Percentiles rank a stretch among this genome's conserved stretches.
phyloP scores from a whole-genome alignment of 2,888 invertebrate genomes.

The Smittia sp. region DNA sequence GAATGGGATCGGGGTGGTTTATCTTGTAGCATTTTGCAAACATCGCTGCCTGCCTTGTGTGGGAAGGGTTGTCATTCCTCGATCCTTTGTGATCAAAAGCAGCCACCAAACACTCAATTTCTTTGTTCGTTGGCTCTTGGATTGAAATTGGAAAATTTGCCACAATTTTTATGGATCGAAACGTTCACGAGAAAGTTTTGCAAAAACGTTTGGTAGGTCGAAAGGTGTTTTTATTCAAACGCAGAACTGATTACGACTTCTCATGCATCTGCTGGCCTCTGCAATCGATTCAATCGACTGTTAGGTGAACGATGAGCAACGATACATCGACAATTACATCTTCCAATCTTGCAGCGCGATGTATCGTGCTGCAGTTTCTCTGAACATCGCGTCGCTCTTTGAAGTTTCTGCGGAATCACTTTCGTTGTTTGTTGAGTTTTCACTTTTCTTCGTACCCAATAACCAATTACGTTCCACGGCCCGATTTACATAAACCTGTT shows the following conservation, averaged over 20 bases:
- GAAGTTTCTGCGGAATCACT: conserved; percentile 28
- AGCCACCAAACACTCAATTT: not conserved
- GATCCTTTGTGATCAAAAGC: not conserved
- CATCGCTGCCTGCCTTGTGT: not conserved
- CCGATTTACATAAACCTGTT: conserved; percentile 37
- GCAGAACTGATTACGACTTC: not conserved
- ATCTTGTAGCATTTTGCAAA: conserved; percentile 20
- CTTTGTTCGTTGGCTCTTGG: not conserved
- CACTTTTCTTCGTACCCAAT: conserved; percentile 18
- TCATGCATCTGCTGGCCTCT: not conserved
- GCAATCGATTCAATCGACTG: not conserved
- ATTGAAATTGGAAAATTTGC: conserved; percentile 39
- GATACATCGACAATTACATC: conserved; percentile 24
- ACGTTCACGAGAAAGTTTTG: not conserved
- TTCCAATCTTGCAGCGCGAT: no score
- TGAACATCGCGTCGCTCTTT: not conserved
- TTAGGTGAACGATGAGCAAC: not conserved
- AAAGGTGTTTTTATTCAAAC: conserved; percentile 27
- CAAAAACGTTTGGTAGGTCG: not conserved
- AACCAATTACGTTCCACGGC: conserved; percentile 29
- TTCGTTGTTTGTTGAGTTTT: conserved; percentile 26
- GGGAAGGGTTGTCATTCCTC: not conserved
- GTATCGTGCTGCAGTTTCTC: not conserved
- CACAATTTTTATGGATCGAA: conserved; percentile 26
- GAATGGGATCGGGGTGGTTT: conserved; percentile 18